Percentiles rank a stretch among this genome's conserved stretches.
Conservation (phyloP, 1,140 invertebrate genomes). For the Nephotettix cincticeps region DNA sequence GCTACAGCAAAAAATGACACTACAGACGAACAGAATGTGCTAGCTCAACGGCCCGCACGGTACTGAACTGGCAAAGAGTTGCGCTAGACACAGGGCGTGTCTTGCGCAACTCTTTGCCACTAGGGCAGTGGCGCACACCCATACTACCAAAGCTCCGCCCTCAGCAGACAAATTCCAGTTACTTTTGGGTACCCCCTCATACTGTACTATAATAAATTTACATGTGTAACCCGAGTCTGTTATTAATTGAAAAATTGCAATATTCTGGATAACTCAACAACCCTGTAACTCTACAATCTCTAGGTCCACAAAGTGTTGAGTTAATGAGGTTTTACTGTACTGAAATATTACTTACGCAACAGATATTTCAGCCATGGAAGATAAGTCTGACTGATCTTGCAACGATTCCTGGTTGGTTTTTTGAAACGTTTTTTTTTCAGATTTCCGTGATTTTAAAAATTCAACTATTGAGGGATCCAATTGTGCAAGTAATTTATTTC, state of each 20-base stretch:
- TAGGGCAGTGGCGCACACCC: too few relatives aligned
- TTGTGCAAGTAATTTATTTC: slow-evolving; percentile 60
- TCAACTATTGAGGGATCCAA: slow-evolving; percentile 66
- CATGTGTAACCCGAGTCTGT: not conserved
- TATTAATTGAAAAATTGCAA: not conserved
- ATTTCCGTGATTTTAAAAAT: slow-evolving; percentile 61
- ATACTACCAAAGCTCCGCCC: too few relatives aligned
- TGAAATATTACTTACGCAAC: not conserved
- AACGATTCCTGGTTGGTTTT: not conserved
- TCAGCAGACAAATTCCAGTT: too few relatives aligned
- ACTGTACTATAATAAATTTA: not conserved
- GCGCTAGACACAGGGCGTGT: too few relatives aligned
- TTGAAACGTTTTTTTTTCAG: slow-evolving; percentile 40
- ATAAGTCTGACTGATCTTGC: not conserved
- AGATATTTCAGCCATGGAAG: not conserved
- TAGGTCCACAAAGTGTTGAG: not conserved
- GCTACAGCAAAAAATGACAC: too few relatives aligned
- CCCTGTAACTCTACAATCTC: slow-evolving; percentile 19
- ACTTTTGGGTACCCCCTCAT: too few relatives aligned
- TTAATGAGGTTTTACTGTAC: slow-evolving; percentile 31
- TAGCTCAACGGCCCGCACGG: too few relatives aligned
- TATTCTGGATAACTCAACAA: slow-evolving; percentile 38
- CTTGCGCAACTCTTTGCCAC: too few relatives aligned
- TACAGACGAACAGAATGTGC: too few relatives aligned
- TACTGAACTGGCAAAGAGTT: too few relatives aligned